Base-by-base conservation (phyloP, 1,140 invertebrate genomes). In the Aporrectodea caliginosa region DNA sequence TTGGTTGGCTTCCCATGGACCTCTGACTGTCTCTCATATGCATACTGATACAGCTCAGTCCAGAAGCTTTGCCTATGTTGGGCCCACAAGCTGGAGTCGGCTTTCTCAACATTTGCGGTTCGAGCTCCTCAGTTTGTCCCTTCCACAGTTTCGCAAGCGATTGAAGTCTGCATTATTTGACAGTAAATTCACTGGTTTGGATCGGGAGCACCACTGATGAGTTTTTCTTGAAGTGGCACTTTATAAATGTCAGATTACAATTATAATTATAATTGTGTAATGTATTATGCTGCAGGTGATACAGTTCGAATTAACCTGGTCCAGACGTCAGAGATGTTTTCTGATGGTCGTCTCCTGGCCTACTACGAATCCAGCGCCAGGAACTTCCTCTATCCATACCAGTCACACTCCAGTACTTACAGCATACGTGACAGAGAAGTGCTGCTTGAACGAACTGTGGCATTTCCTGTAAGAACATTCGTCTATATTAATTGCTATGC, bases 351-450 rank as follows among this genome's bases (percentile, higher is more conserved):
- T 29, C 27, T 79, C 22, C 35, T 79, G 6, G 78, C 78, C 0
- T 73, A 69, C 30, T 73, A 79, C 30, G 78, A 79, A 43, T 35
- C 58, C n/a, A 73, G 35, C 34, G 78, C 72, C 6, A 31, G 69
- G 35, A 30, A 35, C 27, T 79, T 79, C 71, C 30, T 79, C 2
- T 79, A 73, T 43, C 78, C 78, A 12, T 79, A 30, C 43, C 71
- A 69, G 29, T 72, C 58, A 33, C 71, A 27, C 31, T 75, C 78
- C n/a, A 30, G n/a, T 27, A 16, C 78, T n/a, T 73, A 73, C 35
- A 69, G 78, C 30, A 27, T 71, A 16, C 30, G 31, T 14, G 78
- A 69, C 31, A 16, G 78, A 32, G 78, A 79, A 73, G 16, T 79
- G 16, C 16, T 79, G 43, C 31, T 79, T 32, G 69, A 73, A 35